phyloP scores from a whole-genome alignment of 2,888 invertebrate species.

The Drosophila pseudotakahashii region DNA sequence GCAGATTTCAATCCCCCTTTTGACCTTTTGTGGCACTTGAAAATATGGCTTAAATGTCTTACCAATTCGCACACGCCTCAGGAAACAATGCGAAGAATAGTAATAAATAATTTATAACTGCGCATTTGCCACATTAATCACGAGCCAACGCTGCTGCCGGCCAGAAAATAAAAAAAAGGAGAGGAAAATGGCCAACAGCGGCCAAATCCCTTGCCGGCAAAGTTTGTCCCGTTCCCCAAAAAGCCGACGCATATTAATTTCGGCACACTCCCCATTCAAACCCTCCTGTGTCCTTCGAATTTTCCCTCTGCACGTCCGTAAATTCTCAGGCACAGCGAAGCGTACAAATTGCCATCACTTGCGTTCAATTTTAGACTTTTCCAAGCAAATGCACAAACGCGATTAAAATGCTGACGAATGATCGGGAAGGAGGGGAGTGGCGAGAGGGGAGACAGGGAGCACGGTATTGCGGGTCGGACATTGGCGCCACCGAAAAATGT shows the following conservation, averaged over 20 bases:
- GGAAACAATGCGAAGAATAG: conserved; percentile 75
- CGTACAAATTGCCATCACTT: conserved; percentile 80
- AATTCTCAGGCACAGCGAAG: conserved; percentile 57
- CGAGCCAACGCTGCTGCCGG: conserved; percentile 52
- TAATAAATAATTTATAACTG: conserved; percentile 79
- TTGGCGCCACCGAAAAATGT: conserved; percentile 63
- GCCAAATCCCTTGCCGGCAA: conserved; percentile 55
- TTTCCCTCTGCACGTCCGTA: conserved; percentile 15
- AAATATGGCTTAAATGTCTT: conserved; percentile 76
- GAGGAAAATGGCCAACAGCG: conserved; percentile 31
- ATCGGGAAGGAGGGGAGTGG: background rate
- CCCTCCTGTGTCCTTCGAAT: conserved; percentile 2
- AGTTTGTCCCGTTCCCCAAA: conserved; percentile 51
- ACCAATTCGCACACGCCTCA: conserved; percentile 67
- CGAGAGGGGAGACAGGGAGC: background rate
- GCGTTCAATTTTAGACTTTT: conserved; percentile 81
- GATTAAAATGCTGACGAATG: conserved; percentile 75
- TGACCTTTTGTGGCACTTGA: conserved; percentile 45
- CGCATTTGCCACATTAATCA: conserved; percentile 79
- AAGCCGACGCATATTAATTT: conserved; percentile 75
- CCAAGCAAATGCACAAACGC: conserved; percentile 80
- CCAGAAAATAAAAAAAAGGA: background rate
- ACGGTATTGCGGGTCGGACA: conserved; percentile 12
- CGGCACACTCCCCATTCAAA: conserved; percentile 54
- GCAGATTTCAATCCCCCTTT: conserved; percentile 10